phyloP scores from a whole-genome alignment of 2,888 invertebrate genomes.

The Coelinius sp. region DNA sequence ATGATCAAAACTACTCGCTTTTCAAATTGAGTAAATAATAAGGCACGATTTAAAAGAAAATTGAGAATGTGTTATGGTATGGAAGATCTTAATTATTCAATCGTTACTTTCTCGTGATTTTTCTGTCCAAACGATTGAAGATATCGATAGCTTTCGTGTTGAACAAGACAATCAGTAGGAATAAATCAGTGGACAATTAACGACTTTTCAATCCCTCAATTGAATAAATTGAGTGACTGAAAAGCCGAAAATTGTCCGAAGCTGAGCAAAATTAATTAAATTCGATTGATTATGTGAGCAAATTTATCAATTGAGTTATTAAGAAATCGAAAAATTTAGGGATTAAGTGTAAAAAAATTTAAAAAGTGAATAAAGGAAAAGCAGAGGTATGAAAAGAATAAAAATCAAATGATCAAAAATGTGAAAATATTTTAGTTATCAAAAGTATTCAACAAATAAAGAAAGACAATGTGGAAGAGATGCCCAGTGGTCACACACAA shows the following conservation, averaged over 20 bases:
- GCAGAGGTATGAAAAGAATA: not conserved
- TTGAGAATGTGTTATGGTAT: slow-evolving; percentile 10
- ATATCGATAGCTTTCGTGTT: not conserved
- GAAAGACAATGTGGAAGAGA: not conserved
- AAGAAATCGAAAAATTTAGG: not conserved
- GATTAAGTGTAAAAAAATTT: not conserved
- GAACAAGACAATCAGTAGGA: not conserved
- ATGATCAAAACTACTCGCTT: slow-evolving; percentile 29
- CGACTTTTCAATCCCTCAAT: slow-evolving; percentile 25
- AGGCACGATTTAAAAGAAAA: slow-evolving; percentile 10
- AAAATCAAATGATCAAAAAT: slow-evolving; percentile 12
- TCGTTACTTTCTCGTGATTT: slow-evolving; percentile 29
- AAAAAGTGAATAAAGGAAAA: slow-evolving; percentile 7
- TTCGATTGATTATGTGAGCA: slow-evolving; percentile 9
- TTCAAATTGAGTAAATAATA: slow-evolving; percentile 10
- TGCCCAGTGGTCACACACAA: not conserved
- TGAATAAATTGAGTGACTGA: slow-evolving; percentile 10
- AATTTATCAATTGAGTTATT: not conserved
- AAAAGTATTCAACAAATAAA: not conserved
- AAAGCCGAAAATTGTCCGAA: slow-evolving; percentile 37
- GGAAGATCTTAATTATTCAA: slow-evolving; percentile 21
- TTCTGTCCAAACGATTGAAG: not conserved
- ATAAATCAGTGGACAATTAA: slow-evolving; percentile 27
- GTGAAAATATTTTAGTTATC: not conserved
- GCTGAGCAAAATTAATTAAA: slow-evolving; percentile 17